Evolutionary conservation across 2,113 vertebrate species (phyloP), one percentile per base, ranked within the genome.

Genomic region (Notarius quadriscutis): DNA sequence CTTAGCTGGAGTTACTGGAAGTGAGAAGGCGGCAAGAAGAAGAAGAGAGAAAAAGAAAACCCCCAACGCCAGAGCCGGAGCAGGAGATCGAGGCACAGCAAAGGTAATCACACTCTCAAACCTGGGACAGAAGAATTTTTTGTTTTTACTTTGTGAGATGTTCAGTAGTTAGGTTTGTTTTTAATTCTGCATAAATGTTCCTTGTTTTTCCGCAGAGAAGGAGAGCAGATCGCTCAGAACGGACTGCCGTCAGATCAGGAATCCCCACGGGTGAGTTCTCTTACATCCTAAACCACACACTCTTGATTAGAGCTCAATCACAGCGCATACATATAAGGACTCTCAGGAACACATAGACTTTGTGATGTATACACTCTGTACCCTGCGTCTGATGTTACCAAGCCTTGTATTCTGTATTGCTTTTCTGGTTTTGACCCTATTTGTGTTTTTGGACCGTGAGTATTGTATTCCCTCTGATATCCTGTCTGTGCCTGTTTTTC

Each of bases 11-110:
- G 90, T 94, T 99, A 92, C 91, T 99, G 95, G 98, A 99, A 94
- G 97, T 99, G 91, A 96, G 98, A 93, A 95, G 97, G 93, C 95
- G 95, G 89, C 98, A 99, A 90, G 98, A 99, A 93, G 97, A 99
- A 71, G 97, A 99, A 88, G 98, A 99, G 92, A 92, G 95, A 89
- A 97, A 95, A 93, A 96, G 97, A 89, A 95, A 95, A 89, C 97
- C 97, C 0, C 96, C 97, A 0, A 93, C 96, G 11, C 96, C 96
- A 0, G 97, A 97, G 87, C 94, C 94, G 0, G 92, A 94, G 17
- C 95, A 97, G 84, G 96, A 96, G 30, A 67, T 91, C 0, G 95
- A 95, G 65, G 95, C 95, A 92, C 95, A 96, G 93, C 96, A 97
- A 75, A 96, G 97, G 97, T 98, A 89, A 94, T 30, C 18, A 25